A percentile compares a stretch with the other conserved stretches of the same genome.
Evolutionary conservation across 2,113 vertebrate species (phyloP).

Genomic region (Sapajus apella): DNA sequence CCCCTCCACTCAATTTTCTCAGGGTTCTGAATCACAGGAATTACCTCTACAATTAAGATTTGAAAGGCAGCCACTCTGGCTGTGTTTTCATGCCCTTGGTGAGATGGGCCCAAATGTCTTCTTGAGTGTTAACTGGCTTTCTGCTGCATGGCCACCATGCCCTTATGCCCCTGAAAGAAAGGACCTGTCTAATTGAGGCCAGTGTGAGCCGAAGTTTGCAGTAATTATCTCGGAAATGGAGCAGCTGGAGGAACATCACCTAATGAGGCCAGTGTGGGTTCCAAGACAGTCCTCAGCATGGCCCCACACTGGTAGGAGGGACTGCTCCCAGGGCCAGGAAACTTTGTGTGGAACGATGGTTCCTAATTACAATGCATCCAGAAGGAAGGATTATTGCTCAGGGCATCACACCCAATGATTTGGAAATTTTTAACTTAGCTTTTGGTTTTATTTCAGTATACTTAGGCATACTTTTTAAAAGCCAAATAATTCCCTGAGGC

Average conservation of each 20-base stretch:
- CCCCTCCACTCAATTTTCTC: neutral
- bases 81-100: neutral
- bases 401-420: too few relatives aligned
- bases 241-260: neutral
- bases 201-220: neutral
- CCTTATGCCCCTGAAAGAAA: neutral
- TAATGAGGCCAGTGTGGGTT: neutral
- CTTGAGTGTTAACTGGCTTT: neutral
- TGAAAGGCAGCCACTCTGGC: neutral
- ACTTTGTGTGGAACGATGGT: accelerated
- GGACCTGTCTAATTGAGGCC: neutral
- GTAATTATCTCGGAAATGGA: neutral
- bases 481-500: neutral
- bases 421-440: neutral
- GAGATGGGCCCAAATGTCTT: neutral
- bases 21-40: neutral
- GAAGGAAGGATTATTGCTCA: neutral
- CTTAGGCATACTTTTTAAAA: neutral
- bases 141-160: neutral
- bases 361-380: neutral
- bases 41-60: neutral
- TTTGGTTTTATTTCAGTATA: neutral
- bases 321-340: too few relatives aligned
- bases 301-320: neutral
- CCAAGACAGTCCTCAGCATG: neutral